A percentile compares a stretch with the other conserved stretches of the same genome.
These are phyloP conservation scores for Falco columbarius DNA, from an alignment of 2,797 vertebrate genomes.

Conservation along the genomic window DNA sequence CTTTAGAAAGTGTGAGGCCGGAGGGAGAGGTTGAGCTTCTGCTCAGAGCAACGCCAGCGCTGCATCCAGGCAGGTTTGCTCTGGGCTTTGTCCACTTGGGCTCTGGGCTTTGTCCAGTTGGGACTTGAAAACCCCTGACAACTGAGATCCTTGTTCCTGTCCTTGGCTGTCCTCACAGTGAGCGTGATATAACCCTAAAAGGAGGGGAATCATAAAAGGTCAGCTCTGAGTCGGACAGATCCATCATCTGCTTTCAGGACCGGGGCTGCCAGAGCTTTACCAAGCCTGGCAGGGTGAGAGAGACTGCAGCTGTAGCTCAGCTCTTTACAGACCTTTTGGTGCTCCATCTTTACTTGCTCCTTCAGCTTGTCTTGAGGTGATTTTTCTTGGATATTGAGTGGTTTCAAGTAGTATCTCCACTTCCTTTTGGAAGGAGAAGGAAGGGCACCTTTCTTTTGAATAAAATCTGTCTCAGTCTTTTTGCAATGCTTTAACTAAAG, in stretches of 20 bases:
- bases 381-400: neutral
- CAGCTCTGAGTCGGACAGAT: neutral
- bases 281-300: neutral
- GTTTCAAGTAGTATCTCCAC: neutral
- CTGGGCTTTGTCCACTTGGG: fast-evolving
- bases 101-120: fast-evolving
- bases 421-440: neutral
- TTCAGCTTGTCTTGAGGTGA: neutral
- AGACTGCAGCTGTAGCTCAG: neutral
- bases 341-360: neutral
- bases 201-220: neutral
- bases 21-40: neutral
- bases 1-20: neutral
- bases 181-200: neutral
- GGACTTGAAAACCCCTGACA: neutral
- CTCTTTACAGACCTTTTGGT: neutral
- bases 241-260: neutral
- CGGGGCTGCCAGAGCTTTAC: neutral
- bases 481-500: neutral
- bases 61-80: neutral
- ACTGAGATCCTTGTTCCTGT: neutral
- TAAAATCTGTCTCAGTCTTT: neutral
- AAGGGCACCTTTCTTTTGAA: neutral
- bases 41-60: neutral
- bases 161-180: neutral